phyloP scores from a whole-genome alignment of 2,888 invertebrate species.

The Phaonia tiefii region DNA sequence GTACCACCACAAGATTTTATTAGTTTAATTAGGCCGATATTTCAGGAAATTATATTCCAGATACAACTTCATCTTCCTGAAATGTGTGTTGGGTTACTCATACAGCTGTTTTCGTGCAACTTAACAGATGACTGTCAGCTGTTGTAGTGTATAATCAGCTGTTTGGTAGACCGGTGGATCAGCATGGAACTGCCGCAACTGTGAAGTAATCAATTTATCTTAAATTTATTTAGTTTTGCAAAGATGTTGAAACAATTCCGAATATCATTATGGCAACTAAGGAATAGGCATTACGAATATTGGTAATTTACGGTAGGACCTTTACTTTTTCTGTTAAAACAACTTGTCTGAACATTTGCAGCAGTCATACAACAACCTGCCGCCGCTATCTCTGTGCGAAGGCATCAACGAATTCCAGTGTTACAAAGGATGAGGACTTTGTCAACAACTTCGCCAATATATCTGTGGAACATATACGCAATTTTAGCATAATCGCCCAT shows the following conservation, averaged over 20 bases:
- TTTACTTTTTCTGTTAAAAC: background rate
- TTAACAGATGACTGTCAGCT: too few relatives aligned
- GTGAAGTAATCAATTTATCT: background rate
- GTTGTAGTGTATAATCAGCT: background rate
- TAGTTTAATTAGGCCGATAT: too few relatives aligned
- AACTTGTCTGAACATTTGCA: conserved; percentile 18
- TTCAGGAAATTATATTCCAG: too few relatives aligned
- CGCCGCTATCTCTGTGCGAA: conserved; percentile 36
- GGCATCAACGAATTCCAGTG: conserved; percentile 1
- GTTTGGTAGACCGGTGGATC: conserved; percentile 13
- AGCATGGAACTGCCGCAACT: conserved; percentile 34
- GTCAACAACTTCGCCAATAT: conserved; percentile 71
- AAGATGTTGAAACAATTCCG: conserved; percentile 51
- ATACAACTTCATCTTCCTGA: too few relatives aligned
- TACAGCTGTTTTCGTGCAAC: too few relatives aligned
- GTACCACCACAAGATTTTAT: too few relatives aligned
- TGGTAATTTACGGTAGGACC: conserved; percentile 38
- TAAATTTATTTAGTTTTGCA: too few relatives aligned
- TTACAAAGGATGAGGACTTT: conserved; percentile 44
- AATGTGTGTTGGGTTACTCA: too few relatives aligned
- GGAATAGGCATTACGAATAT: background rate
- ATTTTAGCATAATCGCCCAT: conserved; percentile 99
- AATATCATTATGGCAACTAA: conserved; percentile 40
- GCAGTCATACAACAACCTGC: conserved; percentile 29
- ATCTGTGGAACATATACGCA: conserved; percentile 84